Base-by-base conservation (phyloP, 2,113 vertebrate genomes). In the Ictalurus furcatus region DNA sequence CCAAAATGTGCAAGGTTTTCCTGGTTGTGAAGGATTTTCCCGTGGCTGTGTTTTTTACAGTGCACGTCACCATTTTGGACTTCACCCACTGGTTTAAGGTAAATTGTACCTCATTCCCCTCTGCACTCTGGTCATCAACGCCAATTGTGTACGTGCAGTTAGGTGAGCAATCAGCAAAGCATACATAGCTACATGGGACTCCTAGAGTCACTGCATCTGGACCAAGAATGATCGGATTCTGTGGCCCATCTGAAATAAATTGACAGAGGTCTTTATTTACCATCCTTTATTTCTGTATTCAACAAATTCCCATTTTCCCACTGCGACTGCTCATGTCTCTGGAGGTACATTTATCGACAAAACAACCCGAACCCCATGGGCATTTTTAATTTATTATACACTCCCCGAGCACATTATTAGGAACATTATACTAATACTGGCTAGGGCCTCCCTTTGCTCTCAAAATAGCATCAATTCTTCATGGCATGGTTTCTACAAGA, bases 1-100 rank as follows among this genome's bases (percentile, higher is more conserved):
- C 94, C 63, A 94, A 89, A 34, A 94, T 89, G 52, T 86, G 90
- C 28, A 94, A 13, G 11, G n/a, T 76, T 90, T 91, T 93, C 12
- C 84, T 90, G 7, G 65, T 1, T 0, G 34, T 91, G 23, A 74
- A 74, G 13, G 17, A 86, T 9, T 1, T 5, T 54, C 23, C 6
- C 0, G n/a, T 61, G 5, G 16, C 0, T 0, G 61, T 34, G 1
- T 84, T 9, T 9, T 37, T 85, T 44, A 61, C 93, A 0, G 91
- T 91, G n/a, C 93, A 94, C 3, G 79, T 74, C n/a, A 92, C 89
- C 0, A 78, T 91, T 48, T 93, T 44, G 37, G 80, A 52, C 21
- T 82, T 69, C 1, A 69, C 52, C 93, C 92, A 93, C 1, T 52
- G 84, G 2, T 1, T 56, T 1, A 92, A 25, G 21, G 91, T 93